These are phyloP conservation scores for Mormyrops attenuatus DNA, from an alignment of 2,797 vertebrate genomes.

Conservation along the genomic window DNA sequence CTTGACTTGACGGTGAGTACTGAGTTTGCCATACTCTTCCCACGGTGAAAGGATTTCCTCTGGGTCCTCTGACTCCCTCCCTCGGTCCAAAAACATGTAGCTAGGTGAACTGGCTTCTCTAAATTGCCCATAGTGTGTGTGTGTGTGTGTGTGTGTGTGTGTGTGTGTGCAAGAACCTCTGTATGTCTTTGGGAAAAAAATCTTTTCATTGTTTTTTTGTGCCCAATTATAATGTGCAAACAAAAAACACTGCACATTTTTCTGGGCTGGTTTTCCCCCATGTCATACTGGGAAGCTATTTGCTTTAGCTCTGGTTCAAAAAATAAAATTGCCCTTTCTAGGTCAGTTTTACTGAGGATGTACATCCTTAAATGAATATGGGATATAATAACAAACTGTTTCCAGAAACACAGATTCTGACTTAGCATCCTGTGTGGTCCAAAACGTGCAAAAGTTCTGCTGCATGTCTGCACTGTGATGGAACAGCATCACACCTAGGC, in stretches of 20 bases:
- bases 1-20: background rate
- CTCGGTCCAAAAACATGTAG: background rate
- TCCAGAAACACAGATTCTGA: background rate
- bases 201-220: background rate
- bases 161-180: background rate
- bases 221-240: background rate
- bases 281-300: background rate
- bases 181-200: background rate
- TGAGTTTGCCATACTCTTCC: background rate
- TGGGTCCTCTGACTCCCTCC: background rate
- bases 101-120: background rate
- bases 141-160: background rate
- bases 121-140: background rate
- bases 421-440: background rate
- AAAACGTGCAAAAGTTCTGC: background rate
- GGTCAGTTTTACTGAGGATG: background rate
- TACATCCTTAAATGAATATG: background rate
- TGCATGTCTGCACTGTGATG: background rate
- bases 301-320: background rate
- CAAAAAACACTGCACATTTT: background rate
- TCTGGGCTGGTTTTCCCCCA: background rate
- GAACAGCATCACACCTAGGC: background rate
- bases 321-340: background rate
- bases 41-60: background rate
- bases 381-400: background rate